Conservation (phyloP, 2,888 invertebrate species). For the Cryptops parisi region DNA sequence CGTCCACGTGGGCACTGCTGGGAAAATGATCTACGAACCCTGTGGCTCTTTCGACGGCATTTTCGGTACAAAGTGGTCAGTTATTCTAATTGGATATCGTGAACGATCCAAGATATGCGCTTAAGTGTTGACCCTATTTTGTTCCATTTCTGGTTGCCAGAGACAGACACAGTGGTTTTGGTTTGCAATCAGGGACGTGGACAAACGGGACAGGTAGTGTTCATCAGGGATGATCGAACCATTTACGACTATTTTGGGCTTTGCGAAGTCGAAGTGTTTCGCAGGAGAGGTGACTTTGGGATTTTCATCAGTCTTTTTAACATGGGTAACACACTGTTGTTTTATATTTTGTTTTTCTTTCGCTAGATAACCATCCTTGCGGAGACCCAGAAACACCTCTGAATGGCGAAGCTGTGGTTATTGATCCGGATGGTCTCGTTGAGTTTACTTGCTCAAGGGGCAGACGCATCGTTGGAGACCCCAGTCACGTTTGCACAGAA, state of each 20-base stretch:
- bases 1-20: conserved; percentile 23
- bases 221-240: conserved; percentile 26
- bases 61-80: conserved; percentile 17
- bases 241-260: conserved; percentile 27
- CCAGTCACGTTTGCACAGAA: neutral
- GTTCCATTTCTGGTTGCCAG: neutral
- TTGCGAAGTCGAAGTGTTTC: conserved; percentile 29
- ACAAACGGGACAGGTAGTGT: conserved; percentile 26
- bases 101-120: too few species aligned
- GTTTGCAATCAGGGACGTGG: conserved; percentile 26
- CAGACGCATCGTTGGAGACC: neutral
- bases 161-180: conserved; percentile 18
- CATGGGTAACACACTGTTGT: too few species aligned
- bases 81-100: neutral
- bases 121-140: neutral
- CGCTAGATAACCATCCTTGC: conserved; percentile 24
- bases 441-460: neutral
- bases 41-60: conserved; percentile 26
- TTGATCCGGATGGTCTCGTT: neutral
- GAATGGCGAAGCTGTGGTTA: conserved; percentile 15
- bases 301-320: neutral
- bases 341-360: neutral
- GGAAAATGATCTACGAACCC: conserved; percentile 24
- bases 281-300: conserved; percentile 24
- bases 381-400: conserved; percentile 25